These are phyloP conservation scores for Cyanistes caeruleus DNA, from an alignment of 2,113 vertebrate species.

Conservation along the genomic window DNA sequence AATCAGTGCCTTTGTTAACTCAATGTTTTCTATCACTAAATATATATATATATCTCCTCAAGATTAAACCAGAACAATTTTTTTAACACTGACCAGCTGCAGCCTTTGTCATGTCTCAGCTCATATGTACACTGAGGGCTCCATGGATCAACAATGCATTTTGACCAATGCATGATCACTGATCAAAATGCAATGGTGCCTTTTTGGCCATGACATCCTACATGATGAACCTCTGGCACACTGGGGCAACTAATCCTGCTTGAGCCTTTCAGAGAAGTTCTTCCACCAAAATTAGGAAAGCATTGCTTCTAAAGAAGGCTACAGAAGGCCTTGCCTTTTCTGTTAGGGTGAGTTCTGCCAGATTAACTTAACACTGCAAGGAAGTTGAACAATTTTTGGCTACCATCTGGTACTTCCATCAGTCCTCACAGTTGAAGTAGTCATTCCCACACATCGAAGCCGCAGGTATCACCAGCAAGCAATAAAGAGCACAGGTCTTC, in stretches of 20 bases:
- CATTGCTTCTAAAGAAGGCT: neutral
- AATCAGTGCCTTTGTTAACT: neutral
- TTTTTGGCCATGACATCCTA: neutral
- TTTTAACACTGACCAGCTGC: neutral
- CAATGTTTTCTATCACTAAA: neutral
- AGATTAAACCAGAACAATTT: neutral
- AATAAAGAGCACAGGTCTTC: neutral
- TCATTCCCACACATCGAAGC: neutral
- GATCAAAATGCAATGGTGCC: neutral
- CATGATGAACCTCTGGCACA: accelerated
- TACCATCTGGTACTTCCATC: neutral
- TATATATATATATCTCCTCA: neutral
- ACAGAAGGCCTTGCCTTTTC: neutral
- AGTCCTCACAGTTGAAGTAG: neutral
- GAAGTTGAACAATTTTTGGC: neutral
- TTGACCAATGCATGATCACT: neutral
- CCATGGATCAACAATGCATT: accelerated
- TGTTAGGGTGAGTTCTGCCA: neutral
- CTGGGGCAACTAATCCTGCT: neutral
- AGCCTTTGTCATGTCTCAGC: neutral
- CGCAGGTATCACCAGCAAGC: neutral
- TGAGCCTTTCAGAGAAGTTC: neutral
- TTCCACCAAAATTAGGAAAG: neutral
- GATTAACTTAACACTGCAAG: neutral
- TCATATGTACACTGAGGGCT: neutral